Base-by-base conservation (phyloP, 2,113 vertebrate genomes). In the Phasianus colchicus region DNA sequence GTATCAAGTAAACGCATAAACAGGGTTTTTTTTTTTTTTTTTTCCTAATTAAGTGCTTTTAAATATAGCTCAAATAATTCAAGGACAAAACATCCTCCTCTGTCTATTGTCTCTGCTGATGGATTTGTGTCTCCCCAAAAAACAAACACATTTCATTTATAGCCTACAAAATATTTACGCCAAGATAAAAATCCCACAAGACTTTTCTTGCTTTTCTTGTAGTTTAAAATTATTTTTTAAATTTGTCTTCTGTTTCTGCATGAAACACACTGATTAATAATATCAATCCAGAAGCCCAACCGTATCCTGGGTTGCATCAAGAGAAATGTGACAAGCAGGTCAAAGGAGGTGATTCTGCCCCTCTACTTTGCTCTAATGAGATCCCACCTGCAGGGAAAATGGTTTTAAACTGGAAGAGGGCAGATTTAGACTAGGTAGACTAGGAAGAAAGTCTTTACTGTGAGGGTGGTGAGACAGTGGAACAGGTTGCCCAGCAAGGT, bases 41-140 rank as follows among this genome's bases (percentile, higher is more conserved):
- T 13, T 14, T 12, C 55, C 52, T 30, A 54, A 90, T 86, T 88
- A 89, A 95, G 88, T 61, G 38, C 11, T 83, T 95, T 95, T 94
- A 95, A 94, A 95, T 96, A 96, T 92, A 97, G 83, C 89, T 90
- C 3, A 78, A 77, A 70, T 90, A 70, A 95, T 95, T 95, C 89
- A 91, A 91, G 85, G 79, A 88, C 85, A 95, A 91, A 91, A 65
- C 73, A 91, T 95, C 76, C 40, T 95, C 57, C 72, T 95, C 85
- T 92, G 93, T 77, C 91, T 94, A 95, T 96, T 96, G 91, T 95
- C 64, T 92, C 69, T 77, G 76, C 24, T 86, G 79, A 88, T 4
- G 24, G 79, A 91, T 93, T 90, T 94, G 55, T 70, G 72, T 83
- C 65, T 88, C 50, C 79, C 79, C 50, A 21, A 57, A 95, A 92